Conservation (phyloP, 2,888 invertebrate species). For the Celastrina argiolus region DNA sequence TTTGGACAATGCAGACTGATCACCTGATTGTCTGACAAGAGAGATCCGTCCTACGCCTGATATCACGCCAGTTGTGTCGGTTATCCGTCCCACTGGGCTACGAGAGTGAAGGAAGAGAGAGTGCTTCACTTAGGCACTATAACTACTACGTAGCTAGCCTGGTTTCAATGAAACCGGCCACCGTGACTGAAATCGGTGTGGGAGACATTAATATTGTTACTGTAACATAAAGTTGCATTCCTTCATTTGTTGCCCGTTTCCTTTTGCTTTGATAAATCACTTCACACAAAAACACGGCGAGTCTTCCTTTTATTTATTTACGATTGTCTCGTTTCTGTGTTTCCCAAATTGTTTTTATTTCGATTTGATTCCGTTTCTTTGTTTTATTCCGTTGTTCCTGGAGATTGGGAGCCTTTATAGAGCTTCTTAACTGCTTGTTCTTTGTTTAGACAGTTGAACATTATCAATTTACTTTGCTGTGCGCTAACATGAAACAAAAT, state of each 20-base stretch:
- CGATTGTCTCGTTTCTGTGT: neutral
- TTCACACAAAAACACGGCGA: conserved; percentile 19
- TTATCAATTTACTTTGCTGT: neutral
- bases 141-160: too few species aligned
- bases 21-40: too few species aligned
- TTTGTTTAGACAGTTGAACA: neutral
- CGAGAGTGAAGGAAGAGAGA: too few species aligned
- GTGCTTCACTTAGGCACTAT: too few species aligned
- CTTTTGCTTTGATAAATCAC: conserved; percentile 21
- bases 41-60: too few species aligned
- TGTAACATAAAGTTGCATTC: neutral
- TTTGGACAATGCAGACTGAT: too few species aligned
- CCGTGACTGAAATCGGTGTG: too few species aligned
- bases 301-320: conserved; percentile 21
- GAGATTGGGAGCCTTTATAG: neutral
- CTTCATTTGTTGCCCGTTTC: conserved; percentile 15
- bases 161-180: too few species aligned
- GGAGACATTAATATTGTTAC: too few species aligned
- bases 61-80: too few species aligned
- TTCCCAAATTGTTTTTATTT: conserved; percentile 15
- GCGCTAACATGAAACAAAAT: too few species aligned
- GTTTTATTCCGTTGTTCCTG: neutral
- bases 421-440: neutral
- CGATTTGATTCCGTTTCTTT: neutral
- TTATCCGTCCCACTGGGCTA: too few species aligned